These are phyloP conservation scores for Polylopha cassiicola DNA, from an alignment of 2,888 invertebrate species.

Conservation along the genomic window DNA sequence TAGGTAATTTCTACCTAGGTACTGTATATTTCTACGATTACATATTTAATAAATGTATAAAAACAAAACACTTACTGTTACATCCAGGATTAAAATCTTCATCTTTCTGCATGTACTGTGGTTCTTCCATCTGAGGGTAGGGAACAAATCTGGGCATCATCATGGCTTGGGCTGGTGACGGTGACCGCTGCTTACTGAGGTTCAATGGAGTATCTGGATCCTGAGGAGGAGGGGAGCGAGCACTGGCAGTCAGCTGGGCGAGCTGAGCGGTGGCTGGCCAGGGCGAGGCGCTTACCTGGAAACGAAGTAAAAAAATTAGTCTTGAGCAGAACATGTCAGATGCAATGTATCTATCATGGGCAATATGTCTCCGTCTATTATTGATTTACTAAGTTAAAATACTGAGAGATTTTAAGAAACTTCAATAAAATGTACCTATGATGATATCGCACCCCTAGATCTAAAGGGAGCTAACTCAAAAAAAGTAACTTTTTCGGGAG, in stretches of 20 bases:
- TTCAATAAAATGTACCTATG: too few species aligned
- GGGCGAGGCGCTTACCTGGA: slow-evolving; percentile 69
- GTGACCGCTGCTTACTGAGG: slow-evolving; percentile 89
- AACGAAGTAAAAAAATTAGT: slow-evolving; percentile 12
- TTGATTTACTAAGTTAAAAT: too few species aligned
- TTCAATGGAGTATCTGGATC: slow-evolving; percentile 92
- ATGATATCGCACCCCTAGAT: too few species aligned
- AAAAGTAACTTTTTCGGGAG: too few species aligned
- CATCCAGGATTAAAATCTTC: slow-evolving; percentile 63
- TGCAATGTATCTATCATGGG: too few species aligned
- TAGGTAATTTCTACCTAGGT: too few species aligned
- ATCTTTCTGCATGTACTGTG: slow-evolving; percentile 65
- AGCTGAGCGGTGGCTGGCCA: slow-evolving; percentile 85
- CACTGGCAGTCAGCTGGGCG: slow-evolving; percentile 80
- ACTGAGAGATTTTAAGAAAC: too few species aligned
- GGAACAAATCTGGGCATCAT: slow-evolving; percentile 73
- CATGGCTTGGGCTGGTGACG: slow-evolving; percentile 78
- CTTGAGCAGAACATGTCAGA: too few species aligned
- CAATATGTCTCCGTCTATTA: too few species aligned
- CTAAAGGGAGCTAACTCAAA: too few species aligned
- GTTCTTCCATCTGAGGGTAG: slow-evolving; percentile 66
- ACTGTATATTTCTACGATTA: too few species aligned
- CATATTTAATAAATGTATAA: slow-evolving; percentile 2
- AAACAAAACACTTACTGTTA: slow-evolving; percentile 51
- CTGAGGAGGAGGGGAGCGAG: slow-evolving; percentile 77